A percentile compares a stretch with the other conserved stretches of the same genome.
These are phyloP conservation scores for Drosophila macrothrix DNA, from an alignment of 2,888 invertebrate genomes.

Conservation along the genomic window DNA sequence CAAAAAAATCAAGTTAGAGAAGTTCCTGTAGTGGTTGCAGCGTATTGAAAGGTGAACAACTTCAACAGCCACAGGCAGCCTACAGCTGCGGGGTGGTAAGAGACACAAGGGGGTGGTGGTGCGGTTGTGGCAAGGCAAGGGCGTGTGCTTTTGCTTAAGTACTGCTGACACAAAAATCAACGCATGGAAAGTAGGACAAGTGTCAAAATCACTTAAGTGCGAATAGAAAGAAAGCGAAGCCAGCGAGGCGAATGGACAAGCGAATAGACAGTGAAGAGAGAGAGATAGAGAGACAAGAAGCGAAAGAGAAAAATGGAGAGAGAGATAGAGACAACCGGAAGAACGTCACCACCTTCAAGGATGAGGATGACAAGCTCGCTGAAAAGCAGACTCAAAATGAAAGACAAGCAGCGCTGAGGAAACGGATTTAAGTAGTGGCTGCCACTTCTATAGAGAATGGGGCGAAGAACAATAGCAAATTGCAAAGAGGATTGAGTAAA, in stretches of 20 bases:
- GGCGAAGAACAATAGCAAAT: slow-evolving; percentile 54
- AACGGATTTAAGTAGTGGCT: slow-evolving; percentile 72
- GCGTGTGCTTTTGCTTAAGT: slow-evolving; percentile 31
- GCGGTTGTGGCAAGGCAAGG: background rate
- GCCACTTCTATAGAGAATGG: slow-evolving; percentile 34
- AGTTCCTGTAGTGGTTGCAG: slow-evolving; percentile 46
- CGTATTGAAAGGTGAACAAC: slow-evolving; percentile 77
- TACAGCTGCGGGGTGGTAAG: background rate
- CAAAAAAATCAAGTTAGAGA: slow-evolving; percentile 16
- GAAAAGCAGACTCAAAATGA: slow-evolving; percentile 46
- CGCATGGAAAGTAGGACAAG: slow-evolving; percentile 80
- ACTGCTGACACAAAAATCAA: slow-evolving; percentile 78
- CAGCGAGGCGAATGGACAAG: slow-evolving; percentile 44
- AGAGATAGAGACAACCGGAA: slow-evolving; percentile 12
- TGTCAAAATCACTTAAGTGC: slow-evolving; percentile 80
- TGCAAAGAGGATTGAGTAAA: slow-evolving; percentile 26
- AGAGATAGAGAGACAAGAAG: slow-evolving; percentile 1
- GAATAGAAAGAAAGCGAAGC: slow-evolving; percentile 71
- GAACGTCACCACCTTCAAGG: slow-evolving; percentile 55
- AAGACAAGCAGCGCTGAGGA: slow-evolving; percentile 61
- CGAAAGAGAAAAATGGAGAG: slow-evolving; percentile 17
- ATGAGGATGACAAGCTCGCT: slow-evolving; percentile 46
- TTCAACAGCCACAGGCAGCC: slow-evolving; percentile 36
- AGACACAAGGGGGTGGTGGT: background rate
- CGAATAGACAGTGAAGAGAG: slow-evolving; percentile 17